Evolutionary conservation across 2,797 vertebrate genomes (phyloP).

Genomic region (Zenarchopterus dispar): DNA sequence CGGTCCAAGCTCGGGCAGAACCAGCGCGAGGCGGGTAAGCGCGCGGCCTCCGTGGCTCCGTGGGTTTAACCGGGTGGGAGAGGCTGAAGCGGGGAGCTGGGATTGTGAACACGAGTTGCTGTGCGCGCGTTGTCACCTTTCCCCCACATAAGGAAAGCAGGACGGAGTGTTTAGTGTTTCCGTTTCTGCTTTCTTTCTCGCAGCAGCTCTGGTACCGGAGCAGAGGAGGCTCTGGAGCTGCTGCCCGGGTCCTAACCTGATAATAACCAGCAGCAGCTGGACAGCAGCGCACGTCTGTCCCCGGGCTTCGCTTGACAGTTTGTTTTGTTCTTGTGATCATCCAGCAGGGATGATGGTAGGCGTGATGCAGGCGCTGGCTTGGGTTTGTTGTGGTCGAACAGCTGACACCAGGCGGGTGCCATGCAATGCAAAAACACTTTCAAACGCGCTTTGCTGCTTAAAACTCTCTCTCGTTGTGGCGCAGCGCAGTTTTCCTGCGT

Average conservation of each 20-base stretch:
- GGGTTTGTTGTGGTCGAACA: background rate
- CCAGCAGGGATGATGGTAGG: background rate
- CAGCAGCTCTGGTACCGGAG: too few relatives aligned
- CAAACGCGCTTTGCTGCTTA: background rate
- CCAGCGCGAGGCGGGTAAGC: slow-evolving; percentile 75
- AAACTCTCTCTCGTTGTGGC: too few relatives aligned
- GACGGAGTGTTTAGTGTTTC: background rate
- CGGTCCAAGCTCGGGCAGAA: slow-evolving; percentile 69
- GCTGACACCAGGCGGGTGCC: background rate
- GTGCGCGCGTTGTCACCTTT: slow-evolving; percentile 74
- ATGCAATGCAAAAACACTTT: background rate
- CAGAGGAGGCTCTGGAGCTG: background rate
- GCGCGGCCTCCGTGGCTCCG: background rate
- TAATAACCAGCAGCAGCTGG: background rate
- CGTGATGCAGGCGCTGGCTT: background rate
- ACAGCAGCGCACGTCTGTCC: too few relatives aligned
- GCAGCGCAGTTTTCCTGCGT: background rate
- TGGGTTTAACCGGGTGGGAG: background rate
- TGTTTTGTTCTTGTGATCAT: background rate
- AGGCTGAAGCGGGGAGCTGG: background rate
- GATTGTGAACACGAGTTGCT: slow-evolving; percentile 22
- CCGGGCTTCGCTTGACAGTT: background rate
- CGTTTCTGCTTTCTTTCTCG: background rate
- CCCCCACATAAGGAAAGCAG: slow-evolving; percentile 55
- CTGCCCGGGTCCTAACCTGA: background rate